Percentiles rank a stretch among this genome's conserved stretches.
These are phyloP conservation scores for Ceyx margarethae DNA, from an alignment of 2,113 vertebrate species.

Conservation along the genomic window DNA sequence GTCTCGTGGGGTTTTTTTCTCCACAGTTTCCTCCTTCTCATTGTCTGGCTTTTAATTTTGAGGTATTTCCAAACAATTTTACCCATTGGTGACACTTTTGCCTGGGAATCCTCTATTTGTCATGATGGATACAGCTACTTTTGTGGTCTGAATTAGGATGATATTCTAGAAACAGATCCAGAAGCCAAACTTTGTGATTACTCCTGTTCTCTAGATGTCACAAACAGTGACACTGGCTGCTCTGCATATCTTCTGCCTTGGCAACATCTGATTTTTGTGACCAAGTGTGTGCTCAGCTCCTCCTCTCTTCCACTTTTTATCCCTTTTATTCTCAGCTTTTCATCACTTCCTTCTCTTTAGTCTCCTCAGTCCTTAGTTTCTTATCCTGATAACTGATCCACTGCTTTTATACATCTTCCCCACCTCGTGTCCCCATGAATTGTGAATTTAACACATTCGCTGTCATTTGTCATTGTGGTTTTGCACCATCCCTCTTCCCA, in stretches of 20 bases:
- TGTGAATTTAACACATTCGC: not conserved
- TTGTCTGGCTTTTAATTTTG: not conserved
- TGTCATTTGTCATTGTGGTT: not conserved
- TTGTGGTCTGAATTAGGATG: not conserved
- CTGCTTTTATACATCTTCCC: not conserved
- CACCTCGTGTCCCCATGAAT: too few relatives aligned
- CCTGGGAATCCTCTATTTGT: not conserved
- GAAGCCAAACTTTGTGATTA: not conserved
- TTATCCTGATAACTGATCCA: not conserved
- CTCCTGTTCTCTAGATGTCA: not conserved
- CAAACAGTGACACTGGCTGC: not conserved
- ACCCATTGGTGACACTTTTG: not conserved
- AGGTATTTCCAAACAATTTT: not conserved
- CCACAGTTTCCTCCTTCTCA: not conserved
- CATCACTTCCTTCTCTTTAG: not conserved
- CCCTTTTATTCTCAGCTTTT: not conserved
- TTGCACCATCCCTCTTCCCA: not conserved
- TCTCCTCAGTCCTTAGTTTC: not conserved
- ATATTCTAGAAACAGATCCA: not conserved
- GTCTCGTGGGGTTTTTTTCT: not conserved
- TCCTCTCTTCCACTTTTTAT: not conserved
- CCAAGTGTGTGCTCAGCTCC: not conserved
- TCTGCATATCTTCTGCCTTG: not conserved
- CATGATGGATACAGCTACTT: not conserved
- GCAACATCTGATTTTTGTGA: not conserved